Percentiles rank a stretch among this genome's conserved stretches.
phyloP scores from a whole-genome alignment of 2,797 vertebrate genomes.

The Loris lydekkerianus region DNA sequence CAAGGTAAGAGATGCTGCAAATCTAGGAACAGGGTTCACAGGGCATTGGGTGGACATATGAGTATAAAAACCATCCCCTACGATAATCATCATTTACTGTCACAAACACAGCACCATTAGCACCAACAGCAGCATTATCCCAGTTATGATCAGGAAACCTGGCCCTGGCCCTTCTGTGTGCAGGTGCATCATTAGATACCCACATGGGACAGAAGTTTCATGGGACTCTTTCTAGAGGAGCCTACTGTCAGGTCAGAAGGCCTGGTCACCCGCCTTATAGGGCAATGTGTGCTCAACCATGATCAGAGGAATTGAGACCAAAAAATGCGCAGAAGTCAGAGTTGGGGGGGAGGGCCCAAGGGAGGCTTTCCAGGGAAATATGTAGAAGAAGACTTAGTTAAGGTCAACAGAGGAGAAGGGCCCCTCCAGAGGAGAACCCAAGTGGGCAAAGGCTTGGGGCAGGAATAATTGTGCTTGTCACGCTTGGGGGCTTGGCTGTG shows the following conservation, averaged over 20 bases:
- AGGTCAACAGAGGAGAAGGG: not conserved
- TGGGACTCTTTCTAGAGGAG: not conserved
- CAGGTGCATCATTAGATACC: not conserved
- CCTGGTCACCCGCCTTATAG: not conserved
- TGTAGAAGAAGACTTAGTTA: not conserved
- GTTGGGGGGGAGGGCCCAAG: too few relatives aligned
- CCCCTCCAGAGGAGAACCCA: not conserved
- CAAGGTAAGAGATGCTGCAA: not conserved
- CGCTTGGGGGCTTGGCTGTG: not conserved
- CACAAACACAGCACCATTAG: not conserved
- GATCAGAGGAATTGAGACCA: not conserved
- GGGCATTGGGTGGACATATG: not conserved
- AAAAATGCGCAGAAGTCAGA: not conserved
- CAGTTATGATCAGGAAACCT: not conserved
- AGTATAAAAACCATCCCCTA: not conserved
- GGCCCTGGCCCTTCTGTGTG: not conserved
- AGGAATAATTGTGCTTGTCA: too few relatives aligned
- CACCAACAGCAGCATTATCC: not conserved
- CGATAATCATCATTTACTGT: not conserved
- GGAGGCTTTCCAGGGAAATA: not conserved
- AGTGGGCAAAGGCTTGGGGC: not conserved
- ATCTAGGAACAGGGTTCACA: not conserved
- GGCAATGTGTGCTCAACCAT: too few relatives aligned
- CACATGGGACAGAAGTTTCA: not conserved
- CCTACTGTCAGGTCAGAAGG: not conserved